Base-by-base conservation (phyloP, 2,797 vertebrate species). In the Holocentrus rufus region DNA sequence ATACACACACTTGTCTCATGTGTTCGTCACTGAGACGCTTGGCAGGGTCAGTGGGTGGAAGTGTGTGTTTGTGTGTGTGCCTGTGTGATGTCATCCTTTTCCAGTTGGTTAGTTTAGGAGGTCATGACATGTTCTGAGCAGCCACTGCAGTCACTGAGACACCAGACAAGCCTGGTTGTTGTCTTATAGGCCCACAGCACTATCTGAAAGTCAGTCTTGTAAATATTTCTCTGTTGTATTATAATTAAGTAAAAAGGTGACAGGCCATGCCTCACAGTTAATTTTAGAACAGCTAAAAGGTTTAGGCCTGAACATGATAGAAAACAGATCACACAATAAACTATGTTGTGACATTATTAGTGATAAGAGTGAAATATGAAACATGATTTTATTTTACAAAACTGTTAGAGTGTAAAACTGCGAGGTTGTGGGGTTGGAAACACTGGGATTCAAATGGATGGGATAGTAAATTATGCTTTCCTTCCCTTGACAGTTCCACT, bases 41-140 rank as follows among this genome's bases (percentile, higher is more conserved):
- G 5, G 50, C 20, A 52, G 52, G 9, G 30, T 17, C 46, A 49
- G 10, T 15, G 13, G 15, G 30, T 64, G 20, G 55, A 20, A 23
- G 36, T 69, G 25, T 74, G 9, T 71, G 31, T 30, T 30, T 53
- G 17, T 75, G 15, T 36, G 55, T 72, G 46, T 73, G 20, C 50
- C 55, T 18, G 31, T 34, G 25, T 58, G 56, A 58, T 90, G 83
- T 89, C 86, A 85, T 76, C 71, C 73, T 55, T 82, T 88, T 89
- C 76, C 76, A 88, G 71, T 87, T 62, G 66, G 79, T 58, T 80
- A 80, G 88, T 81, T 86, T 84, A 86, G 67, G 83, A 85, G 87
- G 85, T 87, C 85, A 82, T 84, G 84, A 42, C 82, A 74, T 30
- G 49, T 81, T 67, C 52, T 60, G 66, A 83, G 71, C 80, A 67